Evolutionary conservation across 2,797 vertebrate species (phyloP), one percentile per base, ranked within the genome.

Genomic region (Merluccius polli): DNA sequence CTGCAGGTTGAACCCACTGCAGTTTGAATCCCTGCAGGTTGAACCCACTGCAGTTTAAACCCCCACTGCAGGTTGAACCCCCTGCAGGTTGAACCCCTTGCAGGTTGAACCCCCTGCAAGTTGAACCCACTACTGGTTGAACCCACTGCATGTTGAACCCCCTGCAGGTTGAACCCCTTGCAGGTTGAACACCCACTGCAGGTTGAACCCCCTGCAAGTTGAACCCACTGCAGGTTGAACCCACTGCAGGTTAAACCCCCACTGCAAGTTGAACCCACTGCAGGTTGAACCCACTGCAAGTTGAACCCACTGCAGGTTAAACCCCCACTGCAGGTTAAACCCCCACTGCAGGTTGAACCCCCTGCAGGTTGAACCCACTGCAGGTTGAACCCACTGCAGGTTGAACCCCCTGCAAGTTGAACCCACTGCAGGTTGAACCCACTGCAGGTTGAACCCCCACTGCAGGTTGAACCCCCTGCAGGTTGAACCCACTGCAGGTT

Each of bases 31-130:
- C n/a, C 69, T 71, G 31, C 69, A 32, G 8, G 59, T n/a, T 29
- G 27, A 48, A 33, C 33, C 36, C 75, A 77, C 38, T 65, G 74
- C n/a, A n/a, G n/a, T n/a, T n/a, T n/a, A n/a, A n/a, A n/a, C n/a
- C n/a, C n/a, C n/a, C n/a, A n/a, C 69, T 71, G 31, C 69, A 32
- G 8, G 59, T n/a, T 29, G 27, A 48, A 33, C 33, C 36, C 75
- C n/a, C 69, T 71, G 31, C 69, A 32, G 8, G 59, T n/a, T 29
- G 27, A 48, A 33, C 33, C 36, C 75, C 69, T n/a, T 71, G 31
- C 69, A 32, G 8, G 59, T n/a, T 29, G 27, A 48, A 33, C 33
- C 36, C 75, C 75, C 38, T 65, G 74, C n/a, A n/a, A n/a, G n/a
- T n/a, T n/a, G n/a, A n/a, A n/a, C n/a, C n/a, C n/a, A n/a, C 69